Percentiles rank a stretch among this genome's conserved stretches.
phyloP scores from a whole-genome alignment of 2,888 invertebrate species.

The Glomeris marginata region DNA sequence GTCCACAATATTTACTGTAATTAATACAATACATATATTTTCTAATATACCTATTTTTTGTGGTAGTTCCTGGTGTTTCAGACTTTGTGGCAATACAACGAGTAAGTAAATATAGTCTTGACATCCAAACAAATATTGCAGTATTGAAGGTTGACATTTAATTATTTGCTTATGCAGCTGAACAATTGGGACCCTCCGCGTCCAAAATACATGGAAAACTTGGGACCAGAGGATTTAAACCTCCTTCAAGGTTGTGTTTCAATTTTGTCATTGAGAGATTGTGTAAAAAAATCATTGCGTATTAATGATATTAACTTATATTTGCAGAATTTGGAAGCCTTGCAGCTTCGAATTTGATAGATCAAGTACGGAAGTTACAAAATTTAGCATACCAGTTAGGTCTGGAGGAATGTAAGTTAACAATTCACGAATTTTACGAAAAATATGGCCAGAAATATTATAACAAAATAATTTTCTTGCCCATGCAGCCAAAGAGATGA shows the following conservation, averaged over 20 bases:
- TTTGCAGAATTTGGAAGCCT: constrained; percentile 41
- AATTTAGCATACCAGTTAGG: constrained; percentile 89
- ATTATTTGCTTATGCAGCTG: not conserved
- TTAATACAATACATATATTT: no score
- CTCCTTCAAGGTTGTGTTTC: constrained; percentile 31
- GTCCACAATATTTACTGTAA: no score
- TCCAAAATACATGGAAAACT: constrained; percentile 29
- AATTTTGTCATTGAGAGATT: no score
- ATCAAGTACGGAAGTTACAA: constrained; percentile 86
- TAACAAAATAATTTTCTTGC: no score
- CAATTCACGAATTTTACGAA: no score
- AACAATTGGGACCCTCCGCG: constrained; percentile 17
- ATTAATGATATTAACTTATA: not conserved
- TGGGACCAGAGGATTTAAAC: constrained; percentile 32
- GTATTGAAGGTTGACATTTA: not conserved
- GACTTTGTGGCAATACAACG: constrained; percentile 44
- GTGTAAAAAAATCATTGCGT: no score
- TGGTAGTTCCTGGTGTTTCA: constrained; percentile 67
- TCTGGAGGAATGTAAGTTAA: constrained; percentile 51
- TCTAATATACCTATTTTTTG: no score
- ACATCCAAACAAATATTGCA: not conserved
- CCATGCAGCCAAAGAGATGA: no score
- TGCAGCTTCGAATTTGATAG: constrained; percentile 66
- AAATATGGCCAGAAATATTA: no score
- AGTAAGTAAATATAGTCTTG: constrained; percentile 1